Evolutionary conservation across 2,113 vertebrate species (phyloP).

Genomic region (Helogale parvula): DNA sequence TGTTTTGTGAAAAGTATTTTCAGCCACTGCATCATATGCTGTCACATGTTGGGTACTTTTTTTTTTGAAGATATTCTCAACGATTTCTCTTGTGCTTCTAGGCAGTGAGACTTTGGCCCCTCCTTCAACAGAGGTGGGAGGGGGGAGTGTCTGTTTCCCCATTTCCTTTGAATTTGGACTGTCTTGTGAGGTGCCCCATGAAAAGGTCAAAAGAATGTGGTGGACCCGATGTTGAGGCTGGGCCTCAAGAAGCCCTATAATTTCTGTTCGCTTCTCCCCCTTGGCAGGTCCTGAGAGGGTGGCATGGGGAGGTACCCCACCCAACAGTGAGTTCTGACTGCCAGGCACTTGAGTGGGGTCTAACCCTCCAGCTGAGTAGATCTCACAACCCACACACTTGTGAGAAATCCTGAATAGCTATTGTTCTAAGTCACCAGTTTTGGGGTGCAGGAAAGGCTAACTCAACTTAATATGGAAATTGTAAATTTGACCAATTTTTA

Average conservation of each 20-base stretch:
- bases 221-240: too few relatives aligned
- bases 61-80: background rate
- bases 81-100: background rate
- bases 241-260: background rate
- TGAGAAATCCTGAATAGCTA: background rate
- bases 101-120: background rate
- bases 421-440: background rate
- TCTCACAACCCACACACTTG: background rate
- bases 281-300: background rate
- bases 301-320: rapidly evolving
- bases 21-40: background rate
- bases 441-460: background rate
- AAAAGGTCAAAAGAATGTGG: background rate
- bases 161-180: background rate
- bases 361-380: background rate
- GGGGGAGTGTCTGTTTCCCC: background rate
- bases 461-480: background rate
- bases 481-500: background rate
- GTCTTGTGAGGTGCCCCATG: background rate
- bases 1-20: background rate
- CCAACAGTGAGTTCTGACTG: background rate
- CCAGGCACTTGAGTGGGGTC: too few relatives aligned
- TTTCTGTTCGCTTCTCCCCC: background rate
- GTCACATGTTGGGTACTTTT: background rate
- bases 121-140: background rate